Base-by-base conservation (phyloP, 2,113 vertebrate genomes). In the Rhodinocichla rosea region DNA sequence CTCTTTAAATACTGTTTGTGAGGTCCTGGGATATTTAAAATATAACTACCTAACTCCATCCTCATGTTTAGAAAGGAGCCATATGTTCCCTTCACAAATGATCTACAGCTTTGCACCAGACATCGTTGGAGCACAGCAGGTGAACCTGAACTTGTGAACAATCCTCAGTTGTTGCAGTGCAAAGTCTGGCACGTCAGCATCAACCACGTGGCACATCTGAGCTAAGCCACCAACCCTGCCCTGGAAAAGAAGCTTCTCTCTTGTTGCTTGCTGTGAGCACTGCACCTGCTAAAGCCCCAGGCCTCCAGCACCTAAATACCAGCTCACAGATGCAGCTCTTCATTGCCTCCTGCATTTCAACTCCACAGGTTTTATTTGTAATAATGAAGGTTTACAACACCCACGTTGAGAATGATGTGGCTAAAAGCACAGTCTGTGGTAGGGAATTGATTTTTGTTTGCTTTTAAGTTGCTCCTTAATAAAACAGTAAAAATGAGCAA, bases 91-190 rank as follows among this genome's bases (percentile, higher is more conserved):
- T 78, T 74, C 30, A 42, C 68, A 88, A 86, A 76, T 55, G 76
- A 93, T 50, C 49, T 1, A 86, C 55, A 94, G 59, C 92, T 90
- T 92, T 74, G 60, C 76, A 86, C 20, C 83, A 86, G 88, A 18
- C 71, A 55, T 77, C 1, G 8, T 57, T 47, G 35, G 76, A 63
- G 89, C 89, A 95, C 83, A 96, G 91, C 76, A 94, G 89, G 86
- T 74, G 76, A 88, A 90, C 83, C 52, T 33, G 68, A 90, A 94
- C 89, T 94, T 83, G 94, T 83, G 95, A 97, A 87, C 92, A 92
- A 77, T 37, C 83, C 59, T 22, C 88, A 74, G 96, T 50, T 70
- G 70, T 63, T 93, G 19, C 37, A 47, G 42, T 14, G 79, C 90
- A 74, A 88, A 94, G 92, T 92, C 92, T 97, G 73, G 79, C 96